Evolutionary conservation across 2,888 invertebrate species (phyloP), one percentile per base, ranked within the genome.

Genomic region (Ectobius pallidus): DNA sequence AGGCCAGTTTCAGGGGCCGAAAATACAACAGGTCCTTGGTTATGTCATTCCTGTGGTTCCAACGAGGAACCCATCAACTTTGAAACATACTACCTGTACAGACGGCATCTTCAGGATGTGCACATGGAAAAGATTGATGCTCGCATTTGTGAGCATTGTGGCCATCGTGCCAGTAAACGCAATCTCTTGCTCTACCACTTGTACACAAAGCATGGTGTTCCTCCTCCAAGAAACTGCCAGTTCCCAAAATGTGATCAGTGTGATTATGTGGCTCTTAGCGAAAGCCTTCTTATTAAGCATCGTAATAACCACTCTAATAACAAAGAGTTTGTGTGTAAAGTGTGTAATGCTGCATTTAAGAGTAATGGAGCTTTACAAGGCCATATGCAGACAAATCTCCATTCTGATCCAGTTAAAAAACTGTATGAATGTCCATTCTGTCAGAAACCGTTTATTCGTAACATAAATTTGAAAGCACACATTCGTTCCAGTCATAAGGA

Each of bases 141-240:
- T 1, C 88, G 89, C 49, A 89, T 94, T 42, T 95, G 95, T 82
- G 94, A 95, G 80, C 91, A 93, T 78, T 95, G 95, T 83, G 95
- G 95, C 0, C 89, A 92, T 80, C 90, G 89, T 79, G 91, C 93
- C 25, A 84, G 85, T 1, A 92, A 91, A 79, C 87, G 92, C 76
- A 91, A 92, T 77, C 87, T 91, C 75, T 85, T 94, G 74, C 84
- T 92, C 78, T 92, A 93, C 81, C 95, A 95, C 81, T 84, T 93
- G 81, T 92, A 91, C 78, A 89, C 90, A 0, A 93, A 93, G 79
- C 95, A 95, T 84, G 90, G 91, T 73, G 86, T 94, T 42, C 84
- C 86, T 62, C 91, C 92, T 7, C 91, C 93, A 1, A 84, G 89
- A 63, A 86, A 88, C 68, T 90, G 90, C 80, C 85, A 86, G 71